phyloP scores from a whole-genome alignment of 2,113 vertebrate species.

The Typhlomys cinereus region DNA sequence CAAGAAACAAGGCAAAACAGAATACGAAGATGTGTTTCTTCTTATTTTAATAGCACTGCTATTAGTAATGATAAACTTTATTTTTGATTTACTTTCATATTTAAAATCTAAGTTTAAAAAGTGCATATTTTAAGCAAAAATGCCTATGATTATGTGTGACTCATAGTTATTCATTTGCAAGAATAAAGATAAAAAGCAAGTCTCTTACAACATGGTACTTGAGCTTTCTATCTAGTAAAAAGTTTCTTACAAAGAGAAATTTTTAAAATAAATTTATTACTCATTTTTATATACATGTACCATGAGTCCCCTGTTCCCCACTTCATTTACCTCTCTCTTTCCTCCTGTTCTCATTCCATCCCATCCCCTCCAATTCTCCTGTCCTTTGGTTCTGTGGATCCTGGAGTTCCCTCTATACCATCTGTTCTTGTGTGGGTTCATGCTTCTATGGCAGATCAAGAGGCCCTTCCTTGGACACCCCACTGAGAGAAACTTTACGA shows the following conservation, averaged over 20 bases:
- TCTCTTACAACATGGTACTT: neutral
- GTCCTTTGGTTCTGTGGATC: too few species aligned
- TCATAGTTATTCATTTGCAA: neutral
- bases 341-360: too few species aligned
- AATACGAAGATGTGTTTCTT: neutral
- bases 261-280: too few species aligned
- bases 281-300: too few species aligned
- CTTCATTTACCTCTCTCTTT: too few species aligned
- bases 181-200: neutral
- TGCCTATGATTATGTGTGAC: neutral
- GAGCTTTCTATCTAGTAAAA: neutral
- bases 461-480: too few species aligned
- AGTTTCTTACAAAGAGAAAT: neutral
- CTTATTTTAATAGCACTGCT: slow-evolving; percentile 42
- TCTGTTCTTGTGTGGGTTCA: too few species aligned
- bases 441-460: too few species aligned
- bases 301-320: too few species aligned
- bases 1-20: neutral
- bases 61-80: neutral
- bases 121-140: neutral
- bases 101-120: slow-evolving; percentile 13
- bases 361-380: too few species aligned
- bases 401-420: too few species aligned
- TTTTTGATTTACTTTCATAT: slow-evolving; percentile 4
- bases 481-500: too few species aligned